phyloP scores from a whole-genome alignment of 2,888 invertebrate species.

The Cheilosia soror region DNA sequence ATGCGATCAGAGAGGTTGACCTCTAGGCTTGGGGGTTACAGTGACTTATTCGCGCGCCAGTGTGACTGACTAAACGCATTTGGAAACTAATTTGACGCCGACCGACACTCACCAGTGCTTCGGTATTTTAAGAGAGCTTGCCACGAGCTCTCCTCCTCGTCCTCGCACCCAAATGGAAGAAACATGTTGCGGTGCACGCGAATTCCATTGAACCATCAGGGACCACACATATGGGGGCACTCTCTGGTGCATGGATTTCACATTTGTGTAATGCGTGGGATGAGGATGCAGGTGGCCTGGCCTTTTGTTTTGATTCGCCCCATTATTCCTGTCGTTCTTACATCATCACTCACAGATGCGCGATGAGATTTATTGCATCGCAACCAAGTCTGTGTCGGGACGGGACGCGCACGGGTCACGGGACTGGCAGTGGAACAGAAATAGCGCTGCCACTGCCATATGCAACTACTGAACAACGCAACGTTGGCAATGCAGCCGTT shows the following conservation, averaged over 20 bases:
- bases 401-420: constrained; percentile 12
- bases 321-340: constrained; percentile 61
- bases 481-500: constrained; percentile 57
- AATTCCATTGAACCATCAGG: constrained; percentile 68
- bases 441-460: constrained; percentile 32
- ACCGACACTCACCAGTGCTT: constrained; percentile 18
- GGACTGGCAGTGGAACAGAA: constrained; percentile 42
- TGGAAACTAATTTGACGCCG: constrained; percentile 63
- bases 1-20: constrained; percentile 70
- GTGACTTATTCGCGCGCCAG: constrained; percentile 54
- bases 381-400: constrained; percentile 42
- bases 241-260: constrained; percentile 49
- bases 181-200: constrained; percentile 38
- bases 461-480: constrained; percentile 2
- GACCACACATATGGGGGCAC: constrained; percentile 15
- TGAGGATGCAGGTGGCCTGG: constrained; percentile 75
- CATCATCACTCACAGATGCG: constrained; percentile 72
- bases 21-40: constrained; percentile 62
- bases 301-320: constrained; percentile 69
- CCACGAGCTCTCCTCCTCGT: constrained; percentile 19
- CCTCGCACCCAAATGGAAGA: constrained; percentile 50
- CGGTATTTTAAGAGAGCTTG: background rate
- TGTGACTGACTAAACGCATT: constrained; percentile 50
- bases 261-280: constrained; percentile 67
- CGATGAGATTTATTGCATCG: constrained; percentile 67